Evolutionary conservation across 2,888 invertebrate species (phyloP).

Genomic region (Panzeria rudis): DNA sequence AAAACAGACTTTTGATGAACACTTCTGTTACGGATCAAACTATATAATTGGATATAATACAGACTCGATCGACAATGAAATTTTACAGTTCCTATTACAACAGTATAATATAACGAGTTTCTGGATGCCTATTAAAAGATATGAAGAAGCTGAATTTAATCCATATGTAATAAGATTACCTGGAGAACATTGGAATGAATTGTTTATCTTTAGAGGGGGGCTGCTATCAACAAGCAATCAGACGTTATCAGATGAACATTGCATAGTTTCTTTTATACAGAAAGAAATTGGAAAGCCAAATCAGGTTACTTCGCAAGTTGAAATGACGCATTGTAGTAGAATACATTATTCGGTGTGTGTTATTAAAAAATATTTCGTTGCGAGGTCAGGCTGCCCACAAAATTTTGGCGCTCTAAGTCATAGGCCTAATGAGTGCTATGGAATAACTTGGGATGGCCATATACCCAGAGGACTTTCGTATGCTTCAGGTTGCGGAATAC

Average conservation of each 20-base stretch:
- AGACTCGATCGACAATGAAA: constrained; percentile 61
- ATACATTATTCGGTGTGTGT: constrained; percentile 77
- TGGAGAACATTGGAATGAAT: constrained; percentile 81
- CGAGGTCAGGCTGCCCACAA: constrained; percentile 76
- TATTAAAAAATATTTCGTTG: constrained; percentile 74
- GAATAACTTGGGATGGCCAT: constrained; percentile 75
- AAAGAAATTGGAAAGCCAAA: not conserved
- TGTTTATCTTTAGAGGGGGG: constrained; percentile 63
- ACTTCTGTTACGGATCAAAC: constrained; percentile 78
- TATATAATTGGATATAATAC: constrained; percentile 56
- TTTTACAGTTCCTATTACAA: constrained; percentile 79
- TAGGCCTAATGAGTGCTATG: constrained; percentile 78
- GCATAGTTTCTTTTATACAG: constrained; percentile 73
- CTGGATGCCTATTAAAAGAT: constrained; percentile 85
- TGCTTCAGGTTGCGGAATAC: constrained; percentile 74
- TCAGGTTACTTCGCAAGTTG: constrained; percentile 51
- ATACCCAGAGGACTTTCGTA: constrained; percentile 68
- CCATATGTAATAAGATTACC: constrained; percentile 84
- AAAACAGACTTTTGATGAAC: constrained; percentile 76
- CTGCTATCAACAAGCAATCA: constrained; percentile 70
- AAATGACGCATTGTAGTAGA: constrained; percentile 75
- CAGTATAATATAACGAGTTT: constrained; percentile 76
- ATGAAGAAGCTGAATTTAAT: constrained; percentile 80
- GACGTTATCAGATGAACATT: constrained; percentile 75
- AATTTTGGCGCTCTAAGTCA: constrained; percentile 77